Base-by-base conservation (phyloP, 2,797 vertebrate genomes). In the Melanotaenia parkinsoni region DNA sequence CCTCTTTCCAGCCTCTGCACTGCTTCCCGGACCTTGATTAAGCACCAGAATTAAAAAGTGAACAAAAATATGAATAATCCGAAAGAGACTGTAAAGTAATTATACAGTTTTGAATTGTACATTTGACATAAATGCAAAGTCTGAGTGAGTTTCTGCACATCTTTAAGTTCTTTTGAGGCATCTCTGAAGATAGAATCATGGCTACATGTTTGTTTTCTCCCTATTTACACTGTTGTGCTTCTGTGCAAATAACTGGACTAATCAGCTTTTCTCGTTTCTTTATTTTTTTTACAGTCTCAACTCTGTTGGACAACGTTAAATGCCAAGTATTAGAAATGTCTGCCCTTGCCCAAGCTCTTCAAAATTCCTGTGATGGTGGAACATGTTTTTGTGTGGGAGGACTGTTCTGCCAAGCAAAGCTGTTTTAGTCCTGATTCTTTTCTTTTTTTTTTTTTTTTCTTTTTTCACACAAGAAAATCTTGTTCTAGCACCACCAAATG, bases 311-410 rank as follows among this genome's bases (percentile, higher is more conserved):
- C 74, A 16, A 47, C 82, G 70, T 78, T 90, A 92, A 92, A 92
- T 92, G 92, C 89, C 91, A 92, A 86, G 88, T 82, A 87, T 89
- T 84, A 86, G 85, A 92, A 88, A 92, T 86, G 88, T 90, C 90
- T 91, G 88, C 82, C 89, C 90, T 88, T 80, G 87, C 88, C 86
- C 85, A 77, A 85, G 90, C 90, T 88, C 80, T 91, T 92, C 86
- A 93, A 87, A 92, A 93, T 93, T 87, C 87, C 89, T 92, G 89
- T 67, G 88, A 90, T 93, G 92, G 91, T 88, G 80, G 92, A 94
- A 95, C 93, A 95, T 93, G 93, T 94, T 94, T 94, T 88, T 91
- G 92, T 92, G 95, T 95, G 93, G 95, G 94, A 88, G 94, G 92
- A 74, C 86, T 93, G 92, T 91, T 92, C 91, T 92, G 93, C 91